Base-by-base conservation (phyloP, 2,797 vertebrate genomes). In the Hephaestus fuliginosus region DNA sequence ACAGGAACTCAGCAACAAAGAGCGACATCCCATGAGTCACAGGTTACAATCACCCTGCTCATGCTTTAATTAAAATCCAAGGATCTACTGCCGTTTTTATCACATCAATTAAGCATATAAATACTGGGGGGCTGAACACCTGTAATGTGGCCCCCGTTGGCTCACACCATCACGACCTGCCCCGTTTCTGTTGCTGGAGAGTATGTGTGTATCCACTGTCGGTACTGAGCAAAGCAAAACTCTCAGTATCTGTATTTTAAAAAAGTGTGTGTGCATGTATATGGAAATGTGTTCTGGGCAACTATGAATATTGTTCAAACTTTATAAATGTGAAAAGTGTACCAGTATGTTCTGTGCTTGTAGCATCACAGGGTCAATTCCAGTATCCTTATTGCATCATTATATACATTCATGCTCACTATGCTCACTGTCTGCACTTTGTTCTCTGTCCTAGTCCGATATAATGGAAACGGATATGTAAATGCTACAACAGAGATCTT, bases 31-130 rank as follows among this genome's bases (percentile, higher is more conserved):
- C 14, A 44, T 46, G 2, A 75, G 44, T 86, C 56, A 15, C 11
- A 63, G 60, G 44, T 33, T 69, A 76, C 74, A 72, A 80, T 80
- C 61, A 67, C 57, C 62, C 58, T 75, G 52, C 63, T 80, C 58
- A 81, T 70, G 86, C 81, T 89, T 89, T 88, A 87, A 91, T 92
- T 88, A 86, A 90, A 89, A 92, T 78, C 76, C 66, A 88, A 86
- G 83, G 64, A 92, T 83, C 78, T 80, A 62, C 67, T 81, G 20
- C 56, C 17, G 80, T 25, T 86, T 89, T 87, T 70, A 80, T 76
- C 74, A 78, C 75, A 88, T 81, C 83, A 89, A 85, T 91, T 84
- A 83, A 68, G 65, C 84, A 80, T 79, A 87, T 78, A 86, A 87
- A 83, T 74, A 72, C 64, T 76, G 55, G 64, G 25, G 25, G 74